Conservation (phyloP, 2,888 invertebrate genomes). For the Mythimna pallens region DNA sequence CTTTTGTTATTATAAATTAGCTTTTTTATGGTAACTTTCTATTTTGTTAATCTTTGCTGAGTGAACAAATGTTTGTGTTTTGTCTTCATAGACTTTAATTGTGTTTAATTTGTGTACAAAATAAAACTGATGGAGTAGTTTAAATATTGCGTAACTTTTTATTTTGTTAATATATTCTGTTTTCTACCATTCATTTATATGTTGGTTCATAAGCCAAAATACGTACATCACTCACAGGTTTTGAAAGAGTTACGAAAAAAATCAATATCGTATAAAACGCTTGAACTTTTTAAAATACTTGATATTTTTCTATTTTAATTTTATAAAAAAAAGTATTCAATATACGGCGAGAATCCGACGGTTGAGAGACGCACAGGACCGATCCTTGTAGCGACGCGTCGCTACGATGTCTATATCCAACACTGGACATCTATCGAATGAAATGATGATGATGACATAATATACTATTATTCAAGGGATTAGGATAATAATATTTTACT, state of each 20-base stretch:
- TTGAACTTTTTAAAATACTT: no score
- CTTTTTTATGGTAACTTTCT: constrained; percentile 30
- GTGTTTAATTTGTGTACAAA: constrained; percentile 12
- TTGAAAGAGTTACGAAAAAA: not conserved
- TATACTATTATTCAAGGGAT: no score
- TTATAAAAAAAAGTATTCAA: no score
- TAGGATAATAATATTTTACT: no score
- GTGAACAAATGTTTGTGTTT: constrained; percentile 12
- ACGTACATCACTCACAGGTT: not conserved
- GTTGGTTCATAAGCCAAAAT: no score
- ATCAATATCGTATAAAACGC: not conserved
- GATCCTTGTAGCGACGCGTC: no score
- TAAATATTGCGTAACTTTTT: constrained; percentile 3
- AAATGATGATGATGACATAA: no score
- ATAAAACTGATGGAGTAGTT: not conserved
- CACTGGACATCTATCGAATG: no score
- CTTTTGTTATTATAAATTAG: constrained; percentile 52
- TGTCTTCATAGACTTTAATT: constrained; percentile 4
- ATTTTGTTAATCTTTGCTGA: constrained; percentile 22
- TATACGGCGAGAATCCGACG: no score
- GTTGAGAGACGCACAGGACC: no score
- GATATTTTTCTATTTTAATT: no score
- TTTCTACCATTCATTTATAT: not conserved
- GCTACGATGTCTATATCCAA: no score
- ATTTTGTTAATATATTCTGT: not conserved